Base-by-base conservation (phyloP, 2,888 invertebrate genomes). In the Macrosoma leucophasiata region DNA sequence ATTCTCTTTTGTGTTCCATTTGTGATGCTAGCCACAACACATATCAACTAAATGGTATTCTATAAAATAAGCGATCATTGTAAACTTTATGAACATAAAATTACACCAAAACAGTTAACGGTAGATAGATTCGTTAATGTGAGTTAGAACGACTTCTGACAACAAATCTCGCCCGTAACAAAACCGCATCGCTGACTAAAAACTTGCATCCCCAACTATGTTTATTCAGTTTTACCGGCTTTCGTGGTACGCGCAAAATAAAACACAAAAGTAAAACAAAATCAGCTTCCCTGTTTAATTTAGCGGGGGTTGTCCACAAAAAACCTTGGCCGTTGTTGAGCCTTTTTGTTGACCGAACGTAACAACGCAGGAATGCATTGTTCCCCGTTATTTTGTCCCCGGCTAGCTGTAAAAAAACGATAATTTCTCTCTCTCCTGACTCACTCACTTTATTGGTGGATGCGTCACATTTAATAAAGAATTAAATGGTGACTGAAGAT, bases 231-330 rank as follows among this genome's bases (percentile, higher is more conserved):
- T 37, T 28, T 24, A 39, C 48, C 46, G 53, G 54, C 53, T 60
- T 65, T 57, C 52, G 53, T 55, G 58, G 55, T 55, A 58, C 57
- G 57, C 57, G 53, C 58, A 62, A 65, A 65, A 67, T 70, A 74
- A 67, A 61, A 24, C 43, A 40, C 44, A 56, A 59, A 70, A 68
- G 56, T 51, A 61, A 62, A 73, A 71, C 62, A 71, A 76, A 76
- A 74, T 74, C 69, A 65, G 68, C 73, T 68, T 62, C 69, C 68
- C 67, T 75, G 77, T 81, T 79, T 79, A 79, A 82, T 81, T 82
- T 82, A 74, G 77, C 77, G 69, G 65, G 68, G 70, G 68, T 58
- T 67, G 72, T 70, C 62, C 63, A 69, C 77, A 79, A 81, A 78
- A 79, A 81, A 69, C 66, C 67, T 61, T 63, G 61, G 68, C 59